A percentile compares a stretch with the other conserved stretches of the same genome.
These are phyloP conservation scores for Setipinna tenuifilis DNA, from an alignment of 2,797 vertebrate genomes.

Conservation along the genomic window DNA sequence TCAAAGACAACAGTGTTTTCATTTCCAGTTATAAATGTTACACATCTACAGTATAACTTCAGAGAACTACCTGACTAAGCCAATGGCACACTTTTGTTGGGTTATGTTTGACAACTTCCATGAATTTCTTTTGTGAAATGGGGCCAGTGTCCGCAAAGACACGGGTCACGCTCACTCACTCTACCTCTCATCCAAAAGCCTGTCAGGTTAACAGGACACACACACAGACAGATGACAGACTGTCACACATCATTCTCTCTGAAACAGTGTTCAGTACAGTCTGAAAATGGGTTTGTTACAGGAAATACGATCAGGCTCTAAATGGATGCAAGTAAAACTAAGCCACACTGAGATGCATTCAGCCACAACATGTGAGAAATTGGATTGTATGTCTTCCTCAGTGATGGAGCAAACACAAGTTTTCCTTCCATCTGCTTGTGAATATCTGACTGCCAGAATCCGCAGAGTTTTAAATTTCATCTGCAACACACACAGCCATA, in stretches of 20 bases:
- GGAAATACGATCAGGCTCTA: neutral
- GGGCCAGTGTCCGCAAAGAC: neutral
- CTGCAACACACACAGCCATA: neutral
- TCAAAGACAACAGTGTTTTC: neutral
- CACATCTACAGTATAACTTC: neutral
- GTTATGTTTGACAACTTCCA: neutral
- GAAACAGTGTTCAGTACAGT: neutral
- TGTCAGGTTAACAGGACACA: neutral
- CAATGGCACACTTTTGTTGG: neutral
- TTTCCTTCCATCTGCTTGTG: neutral
- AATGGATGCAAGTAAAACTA: neutral
- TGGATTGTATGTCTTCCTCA: neutral
- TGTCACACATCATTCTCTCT: neutral
- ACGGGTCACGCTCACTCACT: neutral
- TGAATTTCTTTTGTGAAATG: neutral
- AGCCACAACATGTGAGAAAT: neutral
- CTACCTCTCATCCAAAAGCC: neutral
- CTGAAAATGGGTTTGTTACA: no score
- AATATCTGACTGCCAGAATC: neutral
- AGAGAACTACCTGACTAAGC: neutral
- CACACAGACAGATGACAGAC: neutral
- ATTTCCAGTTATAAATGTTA: neutral
- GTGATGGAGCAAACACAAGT: neutral
- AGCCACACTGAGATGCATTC: neutral
- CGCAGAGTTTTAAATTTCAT: neutral